These are phyloP conservation scores for Orgyia antiqua DNA, from an alignment of 2,888 invertebrate species.

Conservation along the genomic window DNA sequence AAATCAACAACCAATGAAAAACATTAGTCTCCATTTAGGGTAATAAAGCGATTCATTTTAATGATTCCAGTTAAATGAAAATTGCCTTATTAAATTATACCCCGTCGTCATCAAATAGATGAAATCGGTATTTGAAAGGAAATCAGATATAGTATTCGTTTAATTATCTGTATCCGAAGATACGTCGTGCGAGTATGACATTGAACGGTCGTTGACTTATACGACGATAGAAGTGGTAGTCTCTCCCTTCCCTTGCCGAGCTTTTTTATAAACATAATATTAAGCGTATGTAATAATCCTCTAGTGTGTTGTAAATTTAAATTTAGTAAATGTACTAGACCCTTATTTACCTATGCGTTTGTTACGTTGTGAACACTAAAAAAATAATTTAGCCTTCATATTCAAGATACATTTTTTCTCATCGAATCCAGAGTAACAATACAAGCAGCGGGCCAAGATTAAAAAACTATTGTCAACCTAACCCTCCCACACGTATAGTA, in stretches of 20 bases:
- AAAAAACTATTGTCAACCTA: too few relatives aligned
- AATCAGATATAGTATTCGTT: constrained; percentile 41
- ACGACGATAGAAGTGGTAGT: constrained; percentile 43
- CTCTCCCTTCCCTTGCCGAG: constrained; percentile 45
- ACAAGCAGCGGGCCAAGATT: too few relatives aligned
- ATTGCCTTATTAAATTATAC: constrained; percentile 33
- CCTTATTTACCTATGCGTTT: too few relatives aligned
- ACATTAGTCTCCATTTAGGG: constrained; percentile 39
- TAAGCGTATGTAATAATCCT: constrained; percentile 14
- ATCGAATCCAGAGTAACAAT: too few relatives aligned
- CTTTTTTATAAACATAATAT: constrained; percentile 30
- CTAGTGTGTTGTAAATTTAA: too few relatives aligned
- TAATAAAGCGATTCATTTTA: constrained; percentile 27
- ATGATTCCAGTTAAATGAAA: constrained; percentile 32
- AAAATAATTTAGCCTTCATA: too few relatives aligned
- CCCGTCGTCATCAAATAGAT: constrained; percentile 35
- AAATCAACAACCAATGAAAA: constrained; percentile 33
- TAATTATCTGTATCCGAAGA: constrained; percentile 49
- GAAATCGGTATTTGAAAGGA: constrained; percentile 35
- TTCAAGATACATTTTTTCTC: too few relatives aligned
- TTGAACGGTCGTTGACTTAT: constrained; percentile 70
- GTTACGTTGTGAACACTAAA: too few relatives aligned
- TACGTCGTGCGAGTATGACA: constrained; percentile 57
- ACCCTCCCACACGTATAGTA: too few relatives aligned
- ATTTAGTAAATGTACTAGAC: too few relatives aligned